Conservation (phyloP, 2,888 invertebrate species). For the Ditula angustiorana region DNA sequence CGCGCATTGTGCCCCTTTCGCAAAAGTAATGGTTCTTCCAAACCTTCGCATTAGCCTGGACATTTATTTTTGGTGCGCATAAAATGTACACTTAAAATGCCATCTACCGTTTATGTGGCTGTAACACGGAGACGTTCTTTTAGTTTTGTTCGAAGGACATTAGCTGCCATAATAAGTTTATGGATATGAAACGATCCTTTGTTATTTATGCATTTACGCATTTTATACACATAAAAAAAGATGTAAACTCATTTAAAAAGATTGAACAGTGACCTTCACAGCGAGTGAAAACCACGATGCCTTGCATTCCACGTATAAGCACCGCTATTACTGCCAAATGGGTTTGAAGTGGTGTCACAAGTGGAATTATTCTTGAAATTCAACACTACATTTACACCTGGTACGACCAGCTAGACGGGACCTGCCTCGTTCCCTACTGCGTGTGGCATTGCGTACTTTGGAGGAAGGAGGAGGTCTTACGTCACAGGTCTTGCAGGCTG, state of each 20-base stretch:
- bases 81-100: constrained; percentile 11
- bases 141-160: neutral
- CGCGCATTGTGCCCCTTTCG: constrained; percentile 28
- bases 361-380: constrained; percentile 71
- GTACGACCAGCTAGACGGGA: constrained; percentile 47
- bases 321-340: constrained; percentile 56
- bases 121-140: neutral
- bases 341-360: constrained; percentile 60
- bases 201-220: too few relatives aligned
- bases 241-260: neutral
- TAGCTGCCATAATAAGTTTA: neutral
- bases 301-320: constrained; percentile 61
- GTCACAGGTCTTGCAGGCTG: constrained; percentile 50
- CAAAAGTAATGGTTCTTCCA: constrained; percentile 19
- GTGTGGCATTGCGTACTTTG: constrained; percentile 21
- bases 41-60: constrained; percentile 25
- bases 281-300: constrained; percentile 47
- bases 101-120: constrained; percentile 10
- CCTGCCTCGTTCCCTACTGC: constrained; percentile 38
- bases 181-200: too few relatives aligned
- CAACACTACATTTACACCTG: constrained; percentile 68
- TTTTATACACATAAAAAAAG: too few relatives aligned
- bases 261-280: neutral
- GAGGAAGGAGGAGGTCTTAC: constrained; percentile 39
- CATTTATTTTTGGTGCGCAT: constrained; percentile 15